These are phyloP conservation scores for Camelus dromedarius DNA, from an alignment of 2,113 vertebrate species.

Conservation along the genomic window DNA sequence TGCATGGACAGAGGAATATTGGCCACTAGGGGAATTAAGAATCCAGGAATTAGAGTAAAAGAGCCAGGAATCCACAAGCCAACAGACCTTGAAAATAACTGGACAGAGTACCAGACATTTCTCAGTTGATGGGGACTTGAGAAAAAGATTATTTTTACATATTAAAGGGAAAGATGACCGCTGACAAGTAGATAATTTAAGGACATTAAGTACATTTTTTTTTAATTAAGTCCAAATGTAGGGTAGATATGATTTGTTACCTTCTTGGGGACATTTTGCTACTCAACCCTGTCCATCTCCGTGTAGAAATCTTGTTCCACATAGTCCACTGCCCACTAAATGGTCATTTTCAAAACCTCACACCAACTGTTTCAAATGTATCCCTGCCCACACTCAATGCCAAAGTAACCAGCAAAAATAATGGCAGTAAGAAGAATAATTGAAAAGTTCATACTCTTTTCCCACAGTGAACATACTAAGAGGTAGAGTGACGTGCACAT, in stretches of 20 bases:
- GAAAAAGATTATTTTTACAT: conserved; percentile 29
- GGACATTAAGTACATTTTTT: not conserved
- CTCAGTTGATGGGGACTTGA: not conserved
- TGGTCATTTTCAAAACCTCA: conserved; percentile 17
- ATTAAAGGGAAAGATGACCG: not conserved
- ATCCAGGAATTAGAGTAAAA: not conserved
- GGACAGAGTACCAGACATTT: not conserved
- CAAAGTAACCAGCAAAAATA: not conserved
- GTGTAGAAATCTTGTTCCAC: not conserved
- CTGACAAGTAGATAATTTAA: not conserved
- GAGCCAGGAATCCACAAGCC: not conserved
- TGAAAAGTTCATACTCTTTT: conserved; percentile 20
- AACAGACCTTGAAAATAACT: not conserved
- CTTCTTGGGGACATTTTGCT: not conserved
- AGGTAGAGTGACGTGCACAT: not conserved
- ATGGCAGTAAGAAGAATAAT: not conserved
- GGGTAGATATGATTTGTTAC: not conserved
- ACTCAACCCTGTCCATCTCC: not conserved
- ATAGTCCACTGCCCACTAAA: not conserved
- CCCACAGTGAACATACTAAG: not conserved
- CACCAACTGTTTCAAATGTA: not conserved
- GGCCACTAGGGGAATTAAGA: not conserved
- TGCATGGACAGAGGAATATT: not conserved
- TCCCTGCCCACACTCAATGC: not conserved
- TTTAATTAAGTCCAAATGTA: not conserved